Conservation (phyloP, 2,888 invertebrate genomes). For the Dasysyrphus tricinctus region DNA sequence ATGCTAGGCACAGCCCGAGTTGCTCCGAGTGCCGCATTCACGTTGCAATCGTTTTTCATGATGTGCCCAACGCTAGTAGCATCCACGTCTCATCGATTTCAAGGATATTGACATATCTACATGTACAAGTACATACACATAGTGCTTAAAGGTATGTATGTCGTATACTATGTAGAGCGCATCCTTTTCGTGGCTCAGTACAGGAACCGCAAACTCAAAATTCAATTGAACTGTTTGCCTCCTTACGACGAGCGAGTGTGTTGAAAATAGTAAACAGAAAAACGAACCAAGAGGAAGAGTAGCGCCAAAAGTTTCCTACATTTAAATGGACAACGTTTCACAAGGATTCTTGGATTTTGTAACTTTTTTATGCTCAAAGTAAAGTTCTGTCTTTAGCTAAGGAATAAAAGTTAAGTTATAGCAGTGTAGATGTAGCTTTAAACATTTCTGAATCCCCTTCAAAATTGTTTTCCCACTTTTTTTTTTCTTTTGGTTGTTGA, state of each 20-base stretch:
- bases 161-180: neutral
- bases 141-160: neutral
- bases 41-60: constrained; percentile 67
- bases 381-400: constrained; percentile 17
- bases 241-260: constrained; percentile 36
- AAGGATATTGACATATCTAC: constrained; percentile 24
- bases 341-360: constrained; percentile 26
- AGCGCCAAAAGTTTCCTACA: constrained; percentile 17
- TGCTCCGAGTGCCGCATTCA: constrained; percentile 48
- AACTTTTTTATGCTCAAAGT: constrained; percentile 30
- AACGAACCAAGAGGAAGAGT: neutral
- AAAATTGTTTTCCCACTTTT: neutral
- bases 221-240: constrained; percentile 62
- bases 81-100: constrained; percentile 57
- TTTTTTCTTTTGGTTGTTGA: neutral
- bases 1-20: constrained; percentile 34
- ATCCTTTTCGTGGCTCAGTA: constrained; percentile 35
- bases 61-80: constrained; percentile 42
- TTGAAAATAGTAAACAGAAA: constrained; percentile 42
- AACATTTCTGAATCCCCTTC: neutral
- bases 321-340: constrained; percentile 48
- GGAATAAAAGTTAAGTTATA: constrained; percentile 11
- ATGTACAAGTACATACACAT: neutral
- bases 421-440: neutral
- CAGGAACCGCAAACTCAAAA: constrained; percentile 65